Evolutionary conservation across 2,888 invertebrate species (phyloP).

Genomic region (Stenolophus ochropezus): DNA sequence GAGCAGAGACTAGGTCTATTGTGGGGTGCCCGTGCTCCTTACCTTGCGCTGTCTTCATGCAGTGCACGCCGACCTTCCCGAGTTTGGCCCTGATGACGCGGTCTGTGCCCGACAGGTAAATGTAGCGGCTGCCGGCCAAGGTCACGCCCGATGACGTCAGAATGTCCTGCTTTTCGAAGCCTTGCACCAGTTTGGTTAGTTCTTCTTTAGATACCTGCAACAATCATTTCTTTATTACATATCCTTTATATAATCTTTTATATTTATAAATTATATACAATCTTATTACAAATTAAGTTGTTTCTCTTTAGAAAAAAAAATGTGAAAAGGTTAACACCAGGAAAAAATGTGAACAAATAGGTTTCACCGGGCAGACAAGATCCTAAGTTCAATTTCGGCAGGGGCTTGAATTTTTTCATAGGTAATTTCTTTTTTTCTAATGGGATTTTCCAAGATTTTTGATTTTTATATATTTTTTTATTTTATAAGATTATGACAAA

Average conservation of each 20-base stretch:
- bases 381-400: too few species aligned
- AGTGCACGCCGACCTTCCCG: conserved; percentile 94
- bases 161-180: conserved; percentile 92
- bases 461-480: too few species aligned
- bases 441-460: too few species aligned
- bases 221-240: conserved; percentile 62
- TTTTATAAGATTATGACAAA: too few species aligned
- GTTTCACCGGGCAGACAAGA: too few species aligned
- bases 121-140: conserved; percentile 94
- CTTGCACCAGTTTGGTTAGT: conserved; percentile 90
- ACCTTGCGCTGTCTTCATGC: conserved; percentile 97
- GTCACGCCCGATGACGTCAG: conserved; percentile 93
- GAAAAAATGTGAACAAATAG: too few species aligned
- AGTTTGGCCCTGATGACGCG: conserved; percentile 95
- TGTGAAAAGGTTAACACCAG: too few species aligned
- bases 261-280: too few species aligned
- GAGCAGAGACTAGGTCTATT: not conserved
- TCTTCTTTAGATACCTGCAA: conserved; percentile 93
- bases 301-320: too few species aligned
- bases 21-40: conserved; percentile 64
- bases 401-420: too few species aligned
- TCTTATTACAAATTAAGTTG: too few species aligned
- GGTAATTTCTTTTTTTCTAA: too few species aligned
- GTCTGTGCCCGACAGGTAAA: conserved; percentile 96
- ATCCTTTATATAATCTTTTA: not conserved